Percentiles rank a stretch among this genome's conserved stretches.
Evolutionary conservation across 2,888 invertebrate genomes (phyloP).

Genomic region (Hyposoter dolosus): DNA sequence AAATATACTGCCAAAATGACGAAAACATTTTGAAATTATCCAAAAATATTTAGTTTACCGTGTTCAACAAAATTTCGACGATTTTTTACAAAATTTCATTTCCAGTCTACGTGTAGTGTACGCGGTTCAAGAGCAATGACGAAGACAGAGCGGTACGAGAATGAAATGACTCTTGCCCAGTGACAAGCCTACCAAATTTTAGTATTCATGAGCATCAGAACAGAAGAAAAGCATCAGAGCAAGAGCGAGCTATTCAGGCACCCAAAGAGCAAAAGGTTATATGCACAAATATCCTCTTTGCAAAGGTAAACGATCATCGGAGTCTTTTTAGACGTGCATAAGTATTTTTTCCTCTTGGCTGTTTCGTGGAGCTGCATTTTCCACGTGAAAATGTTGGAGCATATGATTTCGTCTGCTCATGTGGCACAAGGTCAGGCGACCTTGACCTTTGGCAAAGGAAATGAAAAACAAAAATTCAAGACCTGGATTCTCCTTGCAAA

Average conservation of each 20-base stretch:
- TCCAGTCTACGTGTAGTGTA: conserved; percentile 5
- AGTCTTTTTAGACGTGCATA: conserved; percentile 4
- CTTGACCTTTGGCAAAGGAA: conserved; percentile 42
- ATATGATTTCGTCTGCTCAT: no score
- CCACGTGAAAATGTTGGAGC: not conserved
- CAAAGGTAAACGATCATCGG: conserved; percentile 31
- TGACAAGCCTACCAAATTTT: conserved; percentile 45
- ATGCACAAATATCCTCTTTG: conserved; percentile 24
- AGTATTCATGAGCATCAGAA: conserved; percentile 23
- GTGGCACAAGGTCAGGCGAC: conserved; percentile 31
- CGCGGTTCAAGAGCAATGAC: conserved; percentile 46
- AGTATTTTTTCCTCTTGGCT: no score
- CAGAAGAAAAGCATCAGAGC: no score
- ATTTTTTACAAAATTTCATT: no score
- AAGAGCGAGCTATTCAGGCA: conserved; percentile 30
- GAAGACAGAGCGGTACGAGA: conserved; percentile 11
- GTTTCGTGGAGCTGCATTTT: not conserved
- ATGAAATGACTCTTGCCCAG: not conserved
- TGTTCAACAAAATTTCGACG: no score
- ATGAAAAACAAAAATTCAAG: not conserved
- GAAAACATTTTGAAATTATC: no score
- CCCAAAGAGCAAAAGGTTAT: conserved; percentile 50
- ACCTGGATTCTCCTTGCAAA: not conserved
- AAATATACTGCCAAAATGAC: no score
- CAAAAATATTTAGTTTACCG: no score